Base-by-base conservation (phyloP, 2,113 vertebrate species). In the Otis tarda region DNA sequence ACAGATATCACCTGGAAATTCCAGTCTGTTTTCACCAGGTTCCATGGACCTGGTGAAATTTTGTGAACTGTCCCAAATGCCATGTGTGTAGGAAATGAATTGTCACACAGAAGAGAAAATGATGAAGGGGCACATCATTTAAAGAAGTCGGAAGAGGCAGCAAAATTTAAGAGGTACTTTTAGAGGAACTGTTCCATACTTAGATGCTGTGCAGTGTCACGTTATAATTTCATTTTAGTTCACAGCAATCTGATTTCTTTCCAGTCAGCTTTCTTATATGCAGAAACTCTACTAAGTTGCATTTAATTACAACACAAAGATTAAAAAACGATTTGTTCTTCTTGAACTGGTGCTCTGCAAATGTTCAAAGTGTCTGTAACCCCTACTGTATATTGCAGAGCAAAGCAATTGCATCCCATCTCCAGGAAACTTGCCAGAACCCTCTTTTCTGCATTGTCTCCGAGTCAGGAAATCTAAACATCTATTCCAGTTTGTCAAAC, bases 391-490 rank as follows among this genome's bases (percentile, higher is more conserved):
- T 43, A 57, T 88, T 1, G 4, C 89, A 90, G 82, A 97, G 94
- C 76, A 74, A 84, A 96, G 83, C 92, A 89, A 77, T 95, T 93
- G 92, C 89, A 68, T 78, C 80, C 82, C 92, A 63, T 94, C 94
- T 87, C 90, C 95, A 94, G 95, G 88, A 93, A 84, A 43, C 39
- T 70, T 96, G 95, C 95, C 97, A 97, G 97, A 92, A 93, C 83
- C 59, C 81, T 95, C 83, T 95, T 71, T 84, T 97, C 96, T 94
- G 96, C 96, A 77, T 96, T 95, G 94, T 96, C 96, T 98, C 94
- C 0, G 10, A 93, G 95, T 91, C 94, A 89, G 94, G 94, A 94
- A 97, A 97, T 93, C 93, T 96, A 98, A 98, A 98, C 87, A 98
- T 63, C 39, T 84, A 92, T 94, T 97, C 81, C 82, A 81, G 91